Base-by-base conservation (phyloP, 2,888 invertebrate genomes). In the Epinotia demarniana region DNA sequence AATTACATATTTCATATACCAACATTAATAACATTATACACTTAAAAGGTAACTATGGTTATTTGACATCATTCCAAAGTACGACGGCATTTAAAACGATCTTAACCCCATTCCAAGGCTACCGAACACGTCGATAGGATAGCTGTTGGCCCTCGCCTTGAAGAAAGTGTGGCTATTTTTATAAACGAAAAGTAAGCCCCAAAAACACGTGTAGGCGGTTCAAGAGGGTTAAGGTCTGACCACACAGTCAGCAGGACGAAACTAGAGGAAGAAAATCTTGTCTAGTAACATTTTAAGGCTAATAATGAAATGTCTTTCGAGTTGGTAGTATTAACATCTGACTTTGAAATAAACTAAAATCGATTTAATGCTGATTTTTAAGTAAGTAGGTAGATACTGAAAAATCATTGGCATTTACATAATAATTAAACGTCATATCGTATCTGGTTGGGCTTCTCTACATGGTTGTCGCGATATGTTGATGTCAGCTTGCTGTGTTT, bases 141-240 rank as follows among this genome's bases (percentile, higher is more conserved):
- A 46, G 43, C 33, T n/a, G 43, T 8, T 67, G 13, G 53, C 68
- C 68, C 46, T 46, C 23, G 57, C 68, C 68, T 63, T 69, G 57
- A 57, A n/a, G 46, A 64, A 55, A 70, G 43, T 12, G 62, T n/a
- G 39, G 55, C 27, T 74, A 73, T 73, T 74, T 74, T 57, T 46
- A 18, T 19, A 55, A 53, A 53, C 68, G 39, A 18, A 61, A 18
- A 68, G 18, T 63, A 69, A 55, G 68, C 57, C 18, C 46, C 18
- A 18, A 57, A 68, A 46, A 62, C 73, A 68, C 57, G 68, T 68
- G 73, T 71, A 53, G n/a, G 12, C 12, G 23, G 23, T 58, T 23
- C 23, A 53, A 53, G 49, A 33, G 53, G 9, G 33, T 27, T 55
- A 53, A 53, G 53, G 49, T 4, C 3, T 19, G 49, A 23, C 11